phyloP scores from a whole-genome alignment of 2,113 vertebrate species.

The Plotosus lineatus region DNA sequence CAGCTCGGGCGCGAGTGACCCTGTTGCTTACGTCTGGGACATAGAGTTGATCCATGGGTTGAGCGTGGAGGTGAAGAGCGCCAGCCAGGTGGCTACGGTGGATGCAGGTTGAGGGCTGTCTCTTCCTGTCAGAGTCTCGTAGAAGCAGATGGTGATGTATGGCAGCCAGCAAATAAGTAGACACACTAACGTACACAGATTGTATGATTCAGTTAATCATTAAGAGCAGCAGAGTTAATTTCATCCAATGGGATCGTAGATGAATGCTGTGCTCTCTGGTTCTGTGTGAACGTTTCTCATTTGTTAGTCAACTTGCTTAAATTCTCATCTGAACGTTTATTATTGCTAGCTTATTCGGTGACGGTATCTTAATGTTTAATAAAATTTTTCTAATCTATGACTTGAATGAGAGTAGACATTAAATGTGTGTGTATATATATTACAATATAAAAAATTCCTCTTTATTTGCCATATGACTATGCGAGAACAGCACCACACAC shows the following conservation, averaged over 20 bases:
- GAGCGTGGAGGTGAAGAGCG: slow-evolving; percentile 69
- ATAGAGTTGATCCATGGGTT: slow-evolving; percentile 76
- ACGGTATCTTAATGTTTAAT: neutral
- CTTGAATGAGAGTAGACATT: neutral
- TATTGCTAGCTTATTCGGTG: neutral
- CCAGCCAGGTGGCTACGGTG: slow-evolving; percentile 67
- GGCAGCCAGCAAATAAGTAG: slow-evolving; percentile 75
- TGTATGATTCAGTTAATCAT: slow-evolving; percentile 20
- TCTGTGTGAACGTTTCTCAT: slow-evolving; percentile 7
- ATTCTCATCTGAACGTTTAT: neutral
- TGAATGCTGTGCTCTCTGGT: slow-evolving; percentile 8
- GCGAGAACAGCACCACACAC: neutral
- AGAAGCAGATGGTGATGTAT: slow-evolving; percentile 69
- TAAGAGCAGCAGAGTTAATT: slow-evolving; percentile 1
- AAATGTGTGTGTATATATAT: no score
- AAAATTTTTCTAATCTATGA: neutral
- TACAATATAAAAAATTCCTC: no score
- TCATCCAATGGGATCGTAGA: neutral
- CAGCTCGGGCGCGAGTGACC: neutral
- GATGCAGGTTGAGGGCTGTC: slow-evolving; percentile 53
- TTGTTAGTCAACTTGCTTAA: neutral
- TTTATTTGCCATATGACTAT: neutral
- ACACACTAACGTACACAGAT: slow-evolving; percentile 59
- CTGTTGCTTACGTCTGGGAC: slow-evolving; percentile 67
- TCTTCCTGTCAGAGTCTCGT: slow-evolving; percentile 64